Evolutionary conservation across 2,113 vertebrate species (phyloP), one percentile per base, ranked within the genome.

Genomic region (Stomatorhinus ivindoensis): DNA sequence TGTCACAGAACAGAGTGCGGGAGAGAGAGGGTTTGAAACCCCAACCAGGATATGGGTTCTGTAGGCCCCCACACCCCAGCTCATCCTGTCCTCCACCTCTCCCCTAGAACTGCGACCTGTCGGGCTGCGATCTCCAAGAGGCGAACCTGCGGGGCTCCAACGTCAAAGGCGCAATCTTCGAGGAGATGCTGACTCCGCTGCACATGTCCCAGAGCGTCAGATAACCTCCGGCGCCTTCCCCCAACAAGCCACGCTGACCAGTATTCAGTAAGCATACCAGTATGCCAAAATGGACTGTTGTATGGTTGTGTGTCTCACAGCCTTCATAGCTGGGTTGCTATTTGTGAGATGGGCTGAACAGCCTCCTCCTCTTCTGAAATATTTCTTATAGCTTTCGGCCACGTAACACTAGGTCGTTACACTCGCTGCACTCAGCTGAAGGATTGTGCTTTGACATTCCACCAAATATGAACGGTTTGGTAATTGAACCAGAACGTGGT

Each of bases 141-240:
- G 98, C 98, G 47, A 99, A 99, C 91, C 87, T 99, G 90, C 95
- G 98, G 90, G 98, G 98, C 0, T 99, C 98, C 76, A 99, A 99
- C 0, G 98, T 99, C 39, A 99, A 99, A 93, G 98, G 98, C 86
- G 98, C 98, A 88, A 99, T 99, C 91, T 99, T 99, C 89, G 98
- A 99, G 91, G 98, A 99, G 96, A 99, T 99, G 98, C 95, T 99
- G 92, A 99, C 98, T 0, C 97, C 98, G 1, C 91, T 99, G 90
- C 98, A 99, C 93, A 99, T 99, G 98, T 99, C 98, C 2, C 98
- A 99, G 91, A 99, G 98, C 17, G 98, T 99, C 94, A 97, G 98
- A 98, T 99, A 98, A 96, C 92, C 82, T 21, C 42, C 9, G 21
- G 19, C 9, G 8, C 82, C 44, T 84, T n/a, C 24, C 76, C 85